Conservation (phyloP, 1,140 invertebrate genomes). For the Drosophila rhopaloa region DNA sequence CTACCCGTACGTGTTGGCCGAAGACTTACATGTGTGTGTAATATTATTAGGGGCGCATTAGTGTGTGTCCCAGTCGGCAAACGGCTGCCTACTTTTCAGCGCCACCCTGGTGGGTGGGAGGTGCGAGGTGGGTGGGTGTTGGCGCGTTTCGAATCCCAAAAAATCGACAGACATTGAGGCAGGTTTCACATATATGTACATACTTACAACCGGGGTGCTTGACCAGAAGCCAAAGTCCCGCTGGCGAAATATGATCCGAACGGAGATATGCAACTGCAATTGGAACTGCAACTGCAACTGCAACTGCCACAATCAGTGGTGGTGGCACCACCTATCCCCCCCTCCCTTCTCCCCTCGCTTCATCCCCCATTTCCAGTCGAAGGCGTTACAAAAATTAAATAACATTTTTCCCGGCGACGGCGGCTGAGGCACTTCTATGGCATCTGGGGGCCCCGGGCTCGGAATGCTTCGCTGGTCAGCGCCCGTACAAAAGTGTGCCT, state of each 20-base stretch:
- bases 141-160: slow-evolving; percentile 1
- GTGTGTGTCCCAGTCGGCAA: slow-evolving; percentile 30
- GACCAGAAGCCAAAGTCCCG: slow-evolving; percentile 38
- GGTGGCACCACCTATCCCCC: neutral
- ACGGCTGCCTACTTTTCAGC: slow-evolving; percentile 67
- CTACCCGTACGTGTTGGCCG: slow-evolving; percentile 16
- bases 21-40: slow-evolving; percentile 71
- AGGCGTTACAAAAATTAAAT: slow-evolving; percentile 67
- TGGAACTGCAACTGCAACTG: slow-evolving; percentile 46
- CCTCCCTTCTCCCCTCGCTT: neutral
- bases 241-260: slow-evolving; percentile 63
- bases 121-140: too few species aligned
- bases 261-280: slow-evolving; percentile 45
- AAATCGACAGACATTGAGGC: slow-evolving; percentile 59
- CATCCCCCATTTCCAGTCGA: slow-evolving; percentile 14
- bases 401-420: slow-evolving; percentile 42
- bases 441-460: slow-evolving; percentile 49
- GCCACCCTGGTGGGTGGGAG: neutral
- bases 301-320: slow-evolving; percentile 38
- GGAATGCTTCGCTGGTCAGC: slow-evolving; percentile 79
- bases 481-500: slow-evolving; percentile 62
- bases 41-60: slow-evolving; percentile 73
- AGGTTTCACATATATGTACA: slow-evolving; percentile 32
- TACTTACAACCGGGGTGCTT: slow-evolving; percentile 26
- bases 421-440: slow-evolving; percentile 59